These are phyloP conservation scores for Cephus rjabovi DNA, from an alignment of 2,888 invertebrate genomes.

Conservation along the genomic window DNA sequence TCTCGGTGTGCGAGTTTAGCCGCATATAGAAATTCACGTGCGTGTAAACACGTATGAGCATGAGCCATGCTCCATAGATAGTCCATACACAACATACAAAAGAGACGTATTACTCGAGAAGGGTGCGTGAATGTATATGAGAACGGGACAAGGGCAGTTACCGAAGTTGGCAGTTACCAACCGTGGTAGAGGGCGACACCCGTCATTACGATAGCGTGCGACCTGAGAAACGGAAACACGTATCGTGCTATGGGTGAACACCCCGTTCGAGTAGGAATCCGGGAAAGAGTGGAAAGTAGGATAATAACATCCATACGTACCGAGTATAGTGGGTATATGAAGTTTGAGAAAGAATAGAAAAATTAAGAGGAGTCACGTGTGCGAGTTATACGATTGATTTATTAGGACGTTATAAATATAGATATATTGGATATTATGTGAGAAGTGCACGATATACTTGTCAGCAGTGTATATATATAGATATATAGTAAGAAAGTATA, in stretches of 20 bases:
- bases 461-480: neutral
- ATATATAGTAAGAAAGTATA: neutral
- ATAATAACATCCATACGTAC: neutral
- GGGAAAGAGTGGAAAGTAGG: neutral
- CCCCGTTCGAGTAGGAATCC: slow-evolving; percentile 1
- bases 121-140: slow-evolving; percentile 1
- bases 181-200: slow-evolving; percentile 32
- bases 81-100: neutral
- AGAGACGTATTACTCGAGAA: neutral
- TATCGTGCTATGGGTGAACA: slow-evolving; percentile 6
- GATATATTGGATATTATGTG: neutral
- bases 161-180: slow-evolving; percentile 25
- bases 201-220: slow-evolving; percentile 40
- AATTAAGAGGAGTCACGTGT: neutral
- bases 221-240: slow-evolving; percentile 27
- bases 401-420: neutral
- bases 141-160: slow-evolving; percentile 12
- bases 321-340: neutral
- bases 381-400: neutral
- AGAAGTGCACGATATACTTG: neutral
- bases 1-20: neutral
- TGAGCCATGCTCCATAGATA: neutral
- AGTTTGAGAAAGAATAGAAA: neutral
- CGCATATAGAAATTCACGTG: neutral
- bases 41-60: neutral